phyloP scores from a whole-genome alignment of 2,113 vertebrate species.

The Tupaia tana region DNA sequence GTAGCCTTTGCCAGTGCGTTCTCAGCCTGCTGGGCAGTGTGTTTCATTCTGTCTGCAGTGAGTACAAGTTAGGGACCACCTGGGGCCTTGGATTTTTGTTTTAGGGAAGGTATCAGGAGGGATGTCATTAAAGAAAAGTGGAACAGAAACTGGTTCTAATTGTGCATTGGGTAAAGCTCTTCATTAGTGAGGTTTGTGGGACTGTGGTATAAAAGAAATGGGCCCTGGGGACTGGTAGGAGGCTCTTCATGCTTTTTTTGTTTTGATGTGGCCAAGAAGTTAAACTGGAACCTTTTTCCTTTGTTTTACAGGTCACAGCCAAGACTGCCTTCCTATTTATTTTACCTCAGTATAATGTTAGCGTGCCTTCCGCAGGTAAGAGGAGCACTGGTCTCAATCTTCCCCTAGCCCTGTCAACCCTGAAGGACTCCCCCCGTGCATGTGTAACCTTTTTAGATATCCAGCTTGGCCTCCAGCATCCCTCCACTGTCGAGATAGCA shows the following conservation, averaged over 20 bases:
- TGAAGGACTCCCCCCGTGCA: background rate
- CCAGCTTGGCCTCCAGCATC: background rate
- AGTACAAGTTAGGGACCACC: background rate
- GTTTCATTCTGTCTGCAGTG: background rate
- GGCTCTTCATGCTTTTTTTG: background rate
- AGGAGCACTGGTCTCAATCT: background rate
- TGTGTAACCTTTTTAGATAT: background rate
- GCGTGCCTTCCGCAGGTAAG: constrained; percentile 93
- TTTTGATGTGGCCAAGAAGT: constrained; percentile 33
- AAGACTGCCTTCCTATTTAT: constrained; percentile 98
- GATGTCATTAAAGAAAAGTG: background rate
- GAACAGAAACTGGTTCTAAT: background rate
- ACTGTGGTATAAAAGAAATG: background rate
- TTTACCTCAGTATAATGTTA: constrained; percentile 97
- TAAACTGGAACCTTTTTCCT: constrained; percentile 63
- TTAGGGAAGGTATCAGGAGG: background rate
- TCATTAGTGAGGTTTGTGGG: background rate
- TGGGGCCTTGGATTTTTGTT: background rate
- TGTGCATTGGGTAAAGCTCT: background rate
- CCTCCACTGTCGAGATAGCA: background rate
- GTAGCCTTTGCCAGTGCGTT: background rate
- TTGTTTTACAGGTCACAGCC: constrained; percentile 93
- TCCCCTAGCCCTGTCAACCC: background rate
- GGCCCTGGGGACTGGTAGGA: background rate
- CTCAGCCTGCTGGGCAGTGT: background rate